These are phyloP conservation scores for Callyntrura guangdongensis DNA, from an alignment of 2,888 invertebrate species.

Conservation along the genomic window DNA sequence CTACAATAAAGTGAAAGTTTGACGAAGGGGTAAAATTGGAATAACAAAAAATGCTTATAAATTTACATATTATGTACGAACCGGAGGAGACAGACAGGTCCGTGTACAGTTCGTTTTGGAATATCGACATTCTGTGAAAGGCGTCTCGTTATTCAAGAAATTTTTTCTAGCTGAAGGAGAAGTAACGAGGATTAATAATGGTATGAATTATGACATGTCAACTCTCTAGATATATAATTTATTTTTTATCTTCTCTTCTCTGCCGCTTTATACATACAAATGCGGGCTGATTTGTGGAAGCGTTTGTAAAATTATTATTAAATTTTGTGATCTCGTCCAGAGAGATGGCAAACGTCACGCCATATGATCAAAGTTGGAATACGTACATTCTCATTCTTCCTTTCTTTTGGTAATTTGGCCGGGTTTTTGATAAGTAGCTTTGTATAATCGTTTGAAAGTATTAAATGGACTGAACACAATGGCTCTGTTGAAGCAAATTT, in stretches of 20 bases:
- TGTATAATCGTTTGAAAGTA: neutral
- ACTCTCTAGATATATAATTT: neutral
- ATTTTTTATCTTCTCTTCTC: neutral
- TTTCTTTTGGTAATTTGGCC: neutral
- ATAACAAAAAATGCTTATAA: neutral
- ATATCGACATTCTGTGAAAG: neutral
- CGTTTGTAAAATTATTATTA: too few relatives aligned
- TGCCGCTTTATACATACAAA: neutral
- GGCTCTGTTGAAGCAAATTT: too few relatives aligned
- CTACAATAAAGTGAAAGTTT: conserved; percentile 12
- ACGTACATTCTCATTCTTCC: too few relatives aligned
- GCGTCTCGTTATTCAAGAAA: neutral
- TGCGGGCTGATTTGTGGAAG: neutral
- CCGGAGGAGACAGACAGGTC: neutral
- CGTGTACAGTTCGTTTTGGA: neutral
- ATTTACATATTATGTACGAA: conserved; percentile 2
- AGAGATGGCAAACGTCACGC: too few relatives aligned
- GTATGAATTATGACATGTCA: conserved; percentile 40
- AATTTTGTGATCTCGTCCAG: too few relatives aligned
- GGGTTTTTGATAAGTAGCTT: neutral
- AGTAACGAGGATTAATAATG: conserved; percentile 9
- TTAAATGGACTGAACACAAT: neutral
- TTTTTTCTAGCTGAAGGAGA: neutral
- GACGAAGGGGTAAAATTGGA: conserved; percentile 31
- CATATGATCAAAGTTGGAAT: too few relatives aligned